Evolutionary conservation across 2,888 invertebrate species (phyloP).

Genomic region (Nasonovia ribisnigri): DNA sequence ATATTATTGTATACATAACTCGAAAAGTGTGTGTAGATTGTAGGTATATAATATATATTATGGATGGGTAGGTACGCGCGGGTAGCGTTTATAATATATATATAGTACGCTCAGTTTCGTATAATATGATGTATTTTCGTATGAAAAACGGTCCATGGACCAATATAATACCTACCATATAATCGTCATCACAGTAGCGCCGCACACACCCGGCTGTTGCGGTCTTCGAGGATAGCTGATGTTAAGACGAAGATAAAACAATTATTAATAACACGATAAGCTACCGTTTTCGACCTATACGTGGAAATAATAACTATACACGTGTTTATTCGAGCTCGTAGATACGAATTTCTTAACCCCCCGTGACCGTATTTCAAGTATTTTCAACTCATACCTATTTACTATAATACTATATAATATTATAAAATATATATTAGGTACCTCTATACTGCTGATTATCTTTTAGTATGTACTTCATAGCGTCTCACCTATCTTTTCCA

Average conservation of each 20-base stretch:
- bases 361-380: neutral
- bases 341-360: neutral
- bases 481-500: neutral
- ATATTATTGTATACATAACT: slow-evolving; percentile 47
- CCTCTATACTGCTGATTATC: neutral
- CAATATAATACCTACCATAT: slow-evolving; percentile 51
- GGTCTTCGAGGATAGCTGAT: slow-evolving; percentile 13
- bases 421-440: neutral
- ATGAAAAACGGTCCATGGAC: slow-evolving; percentile 14
- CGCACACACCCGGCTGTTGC: neutral
- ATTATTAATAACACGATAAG: slow-evolving; percentile 59
- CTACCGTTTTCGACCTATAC: slow-evolving; percentile 56
- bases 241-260: slow-evolving; percentile 37
- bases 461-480: neutral
- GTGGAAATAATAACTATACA: slow-evolving; percentile 41
- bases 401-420: neutral
- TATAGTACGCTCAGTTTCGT: neutral
- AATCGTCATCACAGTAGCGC: slow-evolving; percentile 14
- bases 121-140: neutral
- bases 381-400: neutral
- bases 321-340: slow-evolving; percentile 37
- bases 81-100: too few species aligned
- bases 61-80: neutral
- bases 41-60: neutral
- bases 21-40: neutral